phyloP scores from a whole-genome alignment of 2,113 vertebrate genomes.

The Entelurus aequoreus region DNA sequence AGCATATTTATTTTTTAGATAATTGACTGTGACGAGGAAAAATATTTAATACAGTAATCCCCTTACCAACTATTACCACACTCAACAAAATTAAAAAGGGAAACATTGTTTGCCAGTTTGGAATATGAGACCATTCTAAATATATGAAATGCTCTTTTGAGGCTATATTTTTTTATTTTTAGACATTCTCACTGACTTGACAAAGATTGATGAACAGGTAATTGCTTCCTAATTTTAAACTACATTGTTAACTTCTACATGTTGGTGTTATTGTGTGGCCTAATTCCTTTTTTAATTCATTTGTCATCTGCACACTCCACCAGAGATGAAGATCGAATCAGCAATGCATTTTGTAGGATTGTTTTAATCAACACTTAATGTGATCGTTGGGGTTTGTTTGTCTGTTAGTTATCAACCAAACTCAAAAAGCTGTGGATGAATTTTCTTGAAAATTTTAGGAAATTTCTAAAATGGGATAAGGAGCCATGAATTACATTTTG shows the following conservation, averaged over 20 bases:
- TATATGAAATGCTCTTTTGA: neutral
- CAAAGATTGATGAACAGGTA: constrained; percentile 29
- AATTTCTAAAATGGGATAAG: too few relatives aligned
- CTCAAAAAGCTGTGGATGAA: too few relatives aligned
- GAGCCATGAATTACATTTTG: too few relatives aligned
- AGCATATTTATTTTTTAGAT: constrained; percentile 5
- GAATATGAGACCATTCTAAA: constrained; percentile 29
- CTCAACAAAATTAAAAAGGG: neutral
- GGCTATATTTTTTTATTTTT: constrained; percentile 18
- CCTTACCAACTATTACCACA: neutral
- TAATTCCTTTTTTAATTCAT: constrained; percentile 31
- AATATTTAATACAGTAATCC: constrained; percentile 12
- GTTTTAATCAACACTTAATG: too few relatives aligned
- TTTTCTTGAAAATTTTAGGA: too few relatives aligned
- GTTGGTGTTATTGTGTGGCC: constrained; percentile 20
- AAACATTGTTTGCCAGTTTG: constrained; percentile 1
- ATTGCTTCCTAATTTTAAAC: constrained; percentile 18
- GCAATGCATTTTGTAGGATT: too few relatives aligned
- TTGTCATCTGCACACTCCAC: constrained; percentile 13
- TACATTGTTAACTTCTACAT: constrained; percentile 28
- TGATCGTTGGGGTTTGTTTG: too few relatives aligned
- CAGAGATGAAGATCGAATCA: constrained; percentile 4
- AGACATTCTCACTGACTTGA: constrained; percentile 10
- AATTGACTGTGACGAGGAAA: constrained; percentile 17
- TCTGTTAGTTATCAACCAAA: too few relatives aligned